phyloP scores from a whole-genome alignment of 2,797 vertebrate genomes.

The Prionace glauca region DNA sequence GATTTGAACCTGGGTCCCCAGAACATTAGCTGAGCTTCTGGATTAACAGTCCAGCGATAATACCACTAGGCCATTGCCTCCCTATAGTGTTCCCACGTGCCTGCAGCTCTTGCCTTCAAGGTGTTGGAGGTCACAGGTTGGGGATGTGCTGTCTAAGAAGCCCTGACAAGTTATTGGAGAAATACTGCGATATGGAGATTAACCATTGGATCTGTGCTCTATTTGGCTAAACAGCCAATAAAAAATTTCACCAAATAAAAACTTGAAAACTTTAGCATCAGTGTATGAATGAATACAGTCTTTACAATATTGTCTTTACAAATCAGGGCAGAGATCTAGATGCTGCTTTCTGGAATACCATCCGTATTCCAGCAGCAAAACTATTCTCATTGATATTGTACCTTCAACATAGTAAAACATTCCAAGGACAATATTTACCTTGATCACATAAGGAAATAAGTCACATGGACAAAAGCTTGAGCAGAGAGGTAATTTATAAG shows the following conservation, averaged over 20 bases:
- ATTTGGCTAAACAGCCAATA: background rate
- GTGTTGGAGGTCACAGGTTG: background rate
- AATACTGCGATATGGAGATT: background rate
- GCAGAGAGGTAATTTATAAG: background rate
- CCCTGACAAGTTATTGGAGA: background rate
- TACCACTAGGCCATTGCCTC: too few species aligned
- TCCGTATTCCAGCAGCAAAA: background rate
- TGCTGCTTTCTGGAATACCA: background rate
- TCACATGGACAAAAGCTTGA: background rate
- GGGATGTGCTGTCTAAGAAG: background rate
- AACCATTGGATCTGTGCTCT: background rate
- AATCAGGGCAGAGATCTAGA: background rate
- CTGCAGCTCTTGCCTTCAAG: background rate
- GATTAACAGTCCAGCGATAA: too few species aligned
- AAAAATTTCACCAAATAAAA: background rate
- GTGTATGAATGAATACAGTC: background rate
- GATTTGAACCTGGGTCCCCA: background rate
- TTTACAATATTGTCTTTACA: background rate
- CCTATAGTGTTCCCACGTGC: background rate
- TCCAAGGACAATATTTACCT: background rate
- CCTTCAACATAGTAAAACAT: background rate
- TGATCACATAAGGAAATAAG: background rate
- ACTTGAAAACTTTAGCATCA: background rate
- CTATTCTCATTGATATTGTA: background rate
- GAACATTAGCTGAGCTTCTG: too few species aligned